A percentile compares a stretch with the other conserved stretches of the same genome.
Conservation (phyloP, 2,113 vertebrate genomes). For the Paedocypris sp. region DNA sequence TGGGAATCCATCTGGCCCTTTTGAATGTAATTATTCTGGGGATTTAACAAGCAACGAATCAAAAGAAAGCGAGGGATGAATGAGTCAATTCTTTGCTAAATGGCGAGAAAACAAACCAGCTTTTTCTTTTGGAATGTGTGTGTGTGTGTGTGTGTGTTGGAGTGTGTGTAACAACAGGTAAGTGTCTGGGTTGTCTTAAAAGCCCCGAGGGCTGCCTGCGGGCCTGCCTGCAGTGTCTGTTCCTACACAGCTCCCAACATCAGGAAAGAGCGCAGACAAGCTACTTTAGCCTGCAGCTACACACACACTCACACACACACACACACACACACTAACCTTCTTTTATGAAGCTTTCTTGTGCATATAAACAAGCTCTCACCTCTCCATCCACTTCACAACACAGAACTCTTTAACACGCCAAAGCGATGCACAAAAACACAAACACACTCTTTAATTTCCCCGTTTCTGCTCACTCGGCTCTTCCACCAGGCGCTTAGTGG, state of each 20-base stretch:
- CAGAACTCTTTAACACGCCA: background rate
- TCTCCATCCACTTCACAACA: slow-evolving; percentile 1
- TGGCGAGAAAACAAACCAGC: no score
- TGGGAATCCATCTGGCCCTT: no score
- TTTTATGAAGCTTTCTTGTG: slow-evolving; percentile 12
- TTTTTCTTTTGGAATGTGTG: slow-evolving; percentile 9
- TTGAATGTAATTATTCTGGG: no score
- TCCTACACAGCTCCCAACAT: slow-evolving; percentile 49
- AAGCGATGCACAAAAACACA: slow-evolving; percentile 7
- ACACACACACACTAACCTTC: slow-evolving; percentile 9
- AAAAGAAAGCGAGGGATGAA: slow-evolving; percentile 18
- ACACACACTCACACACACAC: slow-evolving; percentile 2
- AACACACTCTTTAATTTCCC: background rate
- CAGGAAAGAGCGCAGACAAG: slow-evolving; percentile 51
- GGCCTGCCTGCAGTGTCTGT: slow-evolving; percentile 56
- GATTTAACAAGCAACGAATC: no score
- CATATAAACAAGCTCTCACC: slow-evolving; percentile 17
- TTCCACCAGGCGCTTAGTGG: background rate
- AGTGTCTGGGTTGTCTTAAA: slow-evolving; percentile 39
- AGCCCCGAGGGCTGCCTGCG: slow-evolving; percentile 56
- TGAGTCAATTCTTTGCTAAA: slow-evolving; percentile 21
- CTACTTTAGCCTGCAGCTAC: slow-evolving; percentile 47
- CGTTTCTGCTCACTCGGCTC: background rate
- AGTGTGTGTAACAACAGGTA: slow-evolving; percentile 45
- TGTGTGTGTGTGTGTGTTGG: slow-evolving; percentile 22